phyloP scores from a whole-genome alignment of 1,140 invertebrate species.

The Polypedilum pembai region DNA sequence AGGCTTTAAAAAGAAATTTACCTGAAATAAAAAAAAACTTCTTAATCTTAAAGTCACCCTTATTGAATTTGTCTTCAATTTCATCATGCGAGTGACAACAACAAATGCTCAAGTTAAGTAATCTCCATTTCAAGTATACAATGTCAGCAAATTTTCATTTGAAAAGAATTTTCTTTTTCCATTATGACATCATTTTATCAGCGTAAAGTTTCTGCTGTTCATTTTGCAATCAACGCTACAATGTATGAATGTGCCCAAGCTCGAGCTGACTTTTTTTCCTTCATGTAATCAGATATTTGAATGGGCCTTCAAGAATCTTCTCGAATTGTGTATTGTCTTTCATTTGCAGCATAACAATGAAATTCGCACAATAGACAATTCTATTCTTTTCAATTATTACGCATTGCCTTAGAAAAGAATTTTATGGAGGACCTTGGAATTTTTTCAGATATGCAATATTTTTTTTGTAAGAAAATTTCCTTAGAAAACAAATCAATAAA shows the following conservation, averaged over 20 bases:
- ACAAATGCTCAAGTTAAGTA: not conserved
- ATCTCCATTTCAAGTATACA: conserved; percentile 1
- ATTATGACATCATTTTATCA: not conserved
- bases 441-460: no score
- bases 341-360: not conserved
- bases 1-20: no score
- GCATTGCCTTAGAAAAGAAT: not conserved
- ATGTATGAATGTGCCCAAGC: not conserved
- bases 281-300: conserved; percentile 26
- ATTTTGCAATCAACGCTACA: not conserved
- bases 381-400: not conserved
- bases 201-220: not conserved
- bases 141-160: not conserved
- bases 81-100: not conserved
- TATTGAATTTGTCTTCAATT: no score
- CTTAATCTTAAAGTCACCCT: no score
- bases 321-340: not conserved
- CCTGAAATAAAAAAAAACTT: no score
- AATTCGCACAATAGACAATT: conserved; percentile 26
- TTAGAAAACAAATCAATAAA: no score
- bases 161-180: not conserved
- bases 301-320: not conserved
- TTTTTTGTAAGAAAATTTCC: no score
- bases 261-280: not conserved
- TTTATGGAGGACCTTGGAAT: no score